Conservation (phyloP, 2,113 vertebrate species). For the Beaufortia kweichowensis region DNA sequence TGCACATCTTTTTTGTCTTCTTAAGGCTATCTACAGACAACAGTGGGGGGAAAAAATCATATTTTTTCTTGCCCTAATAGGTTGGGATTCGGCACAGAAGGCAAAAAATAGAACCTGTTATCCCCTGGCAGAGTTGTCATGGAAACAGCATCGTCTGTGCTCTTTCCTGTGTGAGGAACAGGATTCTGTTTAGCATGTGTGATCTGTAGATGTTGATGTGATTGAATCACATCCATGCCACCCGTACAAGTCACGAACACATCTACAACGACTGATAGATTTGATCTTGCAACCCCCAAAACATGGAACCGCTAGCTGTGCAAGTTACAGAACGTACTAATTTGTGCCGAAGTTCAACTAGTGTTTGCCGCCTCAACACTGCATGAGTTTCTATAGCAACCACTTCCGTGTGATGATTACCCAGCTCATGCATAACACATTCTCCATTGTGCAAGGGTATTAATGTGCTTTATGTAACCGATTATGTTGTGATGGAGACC, state of each 20-base stretch:
- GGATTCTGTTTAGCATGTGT: constrained; percentile 57
- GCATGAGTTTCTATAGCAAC: constrained; percentile 67
- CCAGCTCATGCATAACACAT: constrained; percentile 41
- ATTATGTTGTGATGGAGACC: constrained; percentile 7
- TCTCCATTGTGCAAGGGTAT: constrained; percentile 2
- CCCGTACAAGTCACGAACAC: constrained; percentile 30
- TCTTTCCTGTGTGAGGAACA: constrained; percentile 64
- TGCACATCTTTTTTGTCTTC: constrained; percentile 5
- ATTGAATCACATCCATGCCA: constrained; percentile 12
- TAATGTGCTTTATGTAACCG: constrained; percentile 35
- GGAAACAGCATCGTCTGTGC: constrained; percentile 73
- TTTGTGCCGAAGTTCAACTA: constrained; percentile 50
- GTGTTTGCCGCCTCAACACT: constrained; percentile 35
- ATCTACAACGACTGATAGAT: constrained; percentile 2
- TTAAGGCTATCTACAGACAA: constrained; percentile 6
- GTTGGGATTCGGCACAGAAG: constrained; percentile 40
- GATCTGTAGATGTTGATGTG: constrained; percentile 35
- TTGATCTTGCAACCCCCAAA: constrained; percentile 15
- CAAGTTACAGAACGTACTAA: constrained; percentile 14
- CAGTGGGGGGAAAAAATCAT: constrained; percentile 5
- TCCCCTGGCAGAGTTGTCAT: constrained; percentile 75
- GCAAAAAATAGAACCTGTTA: constrained; percentile 66
- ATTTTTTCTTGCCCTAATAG: constrained; percentile 52
- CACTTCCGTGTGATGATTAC: constrained; percentile 50
- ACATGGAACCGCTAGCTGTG: not conserved